Evolutionary conservation across 2,113 vertebrate species (phyloP), one percentile per base, ranked within the genome.

Genomic region (Falcunculus frontatus): DNA sequence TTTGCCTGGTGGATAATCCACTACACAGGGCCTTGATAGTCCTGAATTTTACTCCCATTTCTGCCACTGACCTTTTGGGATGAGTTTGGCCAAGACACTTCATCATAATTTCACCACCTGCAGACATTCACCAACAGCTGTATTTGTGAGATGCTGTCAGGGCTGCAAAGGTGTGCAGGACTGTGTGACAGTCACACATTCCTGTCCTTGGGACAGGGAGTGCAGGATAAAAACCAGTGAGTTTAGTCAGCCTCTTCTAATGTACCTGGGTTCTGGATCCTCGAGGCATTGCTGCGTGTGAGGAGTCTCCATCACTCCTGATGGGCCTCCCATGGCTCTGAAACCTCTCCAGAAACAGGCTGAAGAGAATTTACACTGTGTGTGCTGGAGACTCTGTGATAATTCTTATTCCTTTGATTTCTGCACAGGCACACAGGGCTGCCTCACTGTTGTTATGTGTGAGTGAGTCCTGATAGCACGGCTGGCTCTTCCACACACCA

Each of bases 231-330:
- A 42, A 79, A 53, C 60, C 9, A 3, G 60, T 35, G 76, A 56
- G 79, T 50, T 92, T 5, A 63, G 52, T 84, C 7, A 10, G 57
- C 35, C 55, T 49, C 33, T 65, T 9, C 25, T 33, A 65, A n/a
- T 0, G 0, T 33, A 3, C 27, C 57, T 1, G 0, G 19, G 75
- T 44, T 57, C 57, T 0, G 0, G 49, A 42, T 85, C 89, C 87
- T 46, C 22, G n/a, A 27, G 89, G 75, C 70, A 35, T 19, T 0
- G 0, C 73, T 47, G 41, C 2, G 0, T 30, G 26, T 30, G 20
- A 6, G 80, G 20, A 7, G 32, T 16, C 52, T 39, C 80, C 64
- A 8, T 74, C n/a, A 3, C 20, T 50, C 16, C 46, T 53, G 1
- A 6, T 20, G 46, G 49, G 26, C 47, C 47, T 85, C 4, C 2